Conservation (phyloP, 2,797 vertebrate species). For the Pristis pectinata region DNA sequence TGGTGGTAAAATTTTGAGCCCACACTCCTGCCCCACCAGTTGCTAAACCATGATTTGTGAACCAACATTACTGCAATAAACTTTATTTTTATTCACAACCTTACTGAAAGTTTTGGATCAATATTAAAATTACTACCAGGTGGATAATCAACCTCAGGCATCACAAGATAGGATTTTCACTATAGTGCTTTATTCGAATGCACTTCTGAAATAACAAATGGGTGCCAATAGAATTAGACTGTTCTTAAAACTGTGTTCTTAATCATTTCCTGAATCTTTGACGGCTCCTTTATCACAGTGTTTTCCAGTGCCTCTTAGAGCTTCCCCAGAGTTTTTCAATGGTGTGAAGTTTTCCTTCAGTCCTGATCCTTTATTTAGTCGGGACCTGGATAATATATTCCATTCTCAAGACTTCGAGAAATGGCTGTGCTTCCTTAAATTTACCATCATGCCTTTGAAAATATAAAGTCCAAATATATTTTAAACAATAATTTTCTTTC, state of each 20-base stretch:
- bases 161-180: not conserved
- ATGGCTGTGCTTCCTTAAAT: not conserved
- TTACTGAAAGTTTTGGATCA: not conserved
- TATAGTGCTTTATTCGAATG: not conserved
- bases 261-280: not conserved
- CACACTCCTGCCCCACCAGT: not conserved
- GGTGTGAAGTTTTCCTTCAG: too few relatives aligned
- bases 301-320: not conserved
- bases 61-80: not conserved
- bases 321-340: too few relatives aligned
- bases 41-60: not conserved
- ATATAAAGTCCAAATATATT: not conserved
- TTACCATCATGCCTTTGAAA: not conserved
- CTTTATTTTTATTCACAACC: not conserved
- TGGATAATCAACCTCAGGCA: not conserved
- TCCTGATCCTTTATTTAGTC: not conserved
- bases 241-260: not conserved
- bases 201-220: constrained; percentile 18
- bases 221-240: constrained; percentile 15
- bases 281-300: constrained; percentile 6
- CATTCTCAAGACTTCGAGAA: not conserved
- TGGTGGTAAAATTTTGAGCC: not conserved
- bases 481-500: not conserved
- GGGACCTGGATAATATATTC: not conserved
- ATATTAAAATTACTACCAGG: not conserved